These are phyloP conservation scores for Carollia perspicillata DNA, from an alignment of 2,113 vertebrate species.

Conservation along the genomic window DNA sequence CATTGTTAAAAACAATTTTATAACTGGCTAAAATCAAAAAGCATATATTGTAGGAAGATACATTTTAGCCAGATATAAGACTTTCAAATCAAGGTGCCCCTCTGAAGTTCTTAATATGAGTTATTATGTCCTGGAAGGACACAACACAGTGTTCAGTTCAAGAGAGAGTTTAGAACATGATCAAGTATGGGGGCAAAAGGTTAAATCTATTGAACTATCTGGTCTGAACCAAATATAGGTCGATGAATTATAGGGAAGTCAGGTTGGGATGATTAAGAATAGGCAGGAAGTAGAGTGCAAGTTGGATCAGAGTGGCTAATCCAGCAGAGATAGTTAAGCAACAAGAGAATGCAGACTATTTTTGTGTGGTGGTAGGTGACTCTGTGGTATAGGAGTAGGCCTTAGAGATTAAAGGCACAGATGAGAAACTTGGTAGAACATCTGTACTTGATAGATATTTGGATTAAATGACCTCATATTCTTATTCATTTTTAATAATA, in stretches of 20 bases:
- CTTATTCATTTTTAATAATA: background rate
- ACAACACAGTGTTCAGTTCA: background rate
- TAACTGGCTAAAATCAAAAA: conserved; percentile 27
- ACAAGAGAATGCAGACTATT: background rate
- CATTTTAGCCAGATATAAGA: background rate
- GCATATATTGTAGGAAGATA: background rate
- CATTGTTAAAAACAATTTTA: background rate
- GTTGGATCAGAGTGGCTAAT: background rate
- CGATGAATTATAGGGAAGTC: background rate
- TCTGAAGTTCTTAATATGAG: background rate
- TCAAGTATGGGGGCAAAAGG: background rate
- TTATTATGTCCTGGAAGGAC: background rate
- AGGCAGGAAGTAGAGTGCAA: background rate
- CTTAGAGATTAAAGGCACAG: background rate
- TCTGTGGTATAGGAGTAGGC: background rate
- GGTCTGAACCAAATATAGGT: background rate
- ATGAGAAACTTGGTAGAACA: background rate
- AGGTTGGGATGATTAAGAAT: background rate
- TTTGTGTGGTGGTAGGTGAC: background rate
- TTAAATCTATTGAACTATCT: background rate
- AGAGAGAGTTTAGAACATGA: background rate
- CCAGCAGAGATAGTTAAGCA: background rate
- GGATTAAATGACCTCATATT: background rate
- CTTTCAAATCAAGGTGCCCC: background rate
- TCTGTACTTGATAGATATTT: background rate